Evolutionary conservation across 2,888 invertebrate species (phyloP), one percentile per base, ranked within the genome.

Genomic region (Myathropa florea): DNA sequence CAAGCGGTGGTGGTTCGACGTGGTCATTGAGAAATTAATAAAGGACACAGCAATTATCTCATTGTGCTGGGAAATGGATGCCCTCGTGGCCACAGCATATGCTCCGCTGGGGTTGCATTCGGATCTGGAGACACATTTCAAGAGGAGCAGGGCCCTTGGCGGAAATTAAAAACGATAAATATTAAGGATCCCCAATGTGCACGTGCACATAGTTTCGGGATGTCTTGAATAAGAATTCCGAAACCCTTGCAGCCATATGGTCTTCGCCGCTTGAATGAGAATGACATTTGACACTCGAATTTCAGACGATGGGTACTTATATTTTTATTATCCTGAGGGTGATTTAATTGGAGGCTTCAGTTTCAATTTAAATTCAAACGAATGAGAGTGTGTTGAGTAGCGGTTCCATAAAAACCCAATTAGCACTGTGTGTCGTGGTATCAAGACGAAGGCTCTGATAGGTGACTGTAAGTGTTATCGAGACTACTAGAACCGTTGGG

Each of bases 11-110:
- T 84, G 65, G 39, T 60, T 53, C 65, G 70, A 30, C 80, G 75
- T 70, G 80, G 80, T 70, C 75, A 79, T 70, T 80, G 79, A 80
- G 79, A 59, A 70, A 80, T 83, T 83, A 80, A 83, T 83, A 82
- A 79, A 83, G 83, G 79, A 70, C 60, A 68, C 70, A 46, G 59
- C 83, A 83, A 83, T 83, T 73, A 73, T 75, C 60, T 46, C 57
- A 75, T 75, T 53, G 61, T 70, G 60, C 6, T 57, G 39, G 28
- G 18, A 4, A 28, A n/a, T 55, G 39, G 46, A 18, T 21, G 23
- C 21, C 46, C 12, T 57, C 4, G 57, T 57, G 57, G 24, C 24
- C 57, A 46, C 53, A 53, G 68, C 77, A 77, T 68, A 68, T 77
- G 77, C 30, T 59, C 30, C 33, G 21, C 1, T 33, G 33, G 33